Conservation (phyloP, 2,888 invertebrate species). For the Scaptomyza parva region DNA sequence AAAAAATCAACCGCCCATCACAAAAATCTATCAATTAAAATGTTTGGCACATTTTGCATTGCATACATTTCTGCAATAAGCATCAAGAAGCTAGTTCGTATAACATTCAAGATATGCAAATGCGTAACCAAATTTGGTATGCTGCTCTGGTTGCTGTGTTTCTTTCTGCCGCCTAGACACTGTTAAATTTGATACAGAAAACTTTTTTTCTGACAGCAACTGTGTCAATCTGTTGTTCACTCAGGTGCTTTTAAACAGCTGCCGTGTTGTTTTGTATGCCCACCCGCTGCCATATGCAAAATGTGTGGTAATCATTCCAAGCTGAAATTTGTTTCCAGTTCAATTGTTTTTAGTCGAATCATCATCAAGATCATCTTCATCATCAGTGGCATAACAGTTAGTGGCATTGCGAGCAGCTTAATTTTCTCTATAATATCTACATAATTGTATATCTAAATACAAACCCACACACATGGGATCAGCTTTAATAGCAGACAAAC, state of each 20-base stretch:
- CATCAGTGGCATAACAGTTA: conserved; percentile 7
- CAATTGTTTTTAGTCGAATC: not conserved
- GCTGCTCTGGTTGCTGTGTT: not conserved
- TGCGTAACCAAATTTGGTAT: conserved; percentile 26
- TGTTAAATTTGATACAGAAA: conserved; percentile 11
- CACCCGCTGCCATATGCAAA: not conserved
- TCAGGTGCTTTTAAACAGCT: conserved; percentile 13
- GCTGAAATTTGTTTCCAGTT: conserved; percentile 15
- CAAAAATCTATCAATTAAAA: no score
- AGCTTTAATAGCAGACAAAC: not conserved
- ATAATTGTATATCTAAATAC: not conserved
- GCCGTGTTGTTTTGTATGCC: conserved; percentile 20
- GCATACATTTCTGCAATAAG: not conserved
- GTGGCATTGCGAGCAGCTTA: conserved; percentile 46
- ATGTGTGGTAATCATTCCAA: conserved; percentile 13
- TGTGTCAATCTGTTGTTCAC: conserved; percentile 28
- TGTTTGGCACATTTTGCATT: conserved; percentile 4
- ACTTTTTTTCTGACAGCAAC: conserved; percentile 13
- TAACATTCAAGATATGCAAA: conserved; percentile 58
- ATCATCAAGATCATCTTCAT: conserved; percentile 8
- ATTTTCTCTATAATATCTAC: conserved; percentile 45
- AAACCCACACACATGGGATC: no score
- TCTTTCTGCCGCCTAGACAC: not conserved
- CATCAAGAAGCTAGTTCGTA: conserved; percentile 2
- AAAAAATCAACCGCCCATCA: no score